A percentile compares a stretch with the other conserved stretches of the same genome.
These are phyloP conservation scores for Mythimna pallens DNA, from an alignment of 2,888 invertebrate genomes.

Conservation along the genomic window DNA sequence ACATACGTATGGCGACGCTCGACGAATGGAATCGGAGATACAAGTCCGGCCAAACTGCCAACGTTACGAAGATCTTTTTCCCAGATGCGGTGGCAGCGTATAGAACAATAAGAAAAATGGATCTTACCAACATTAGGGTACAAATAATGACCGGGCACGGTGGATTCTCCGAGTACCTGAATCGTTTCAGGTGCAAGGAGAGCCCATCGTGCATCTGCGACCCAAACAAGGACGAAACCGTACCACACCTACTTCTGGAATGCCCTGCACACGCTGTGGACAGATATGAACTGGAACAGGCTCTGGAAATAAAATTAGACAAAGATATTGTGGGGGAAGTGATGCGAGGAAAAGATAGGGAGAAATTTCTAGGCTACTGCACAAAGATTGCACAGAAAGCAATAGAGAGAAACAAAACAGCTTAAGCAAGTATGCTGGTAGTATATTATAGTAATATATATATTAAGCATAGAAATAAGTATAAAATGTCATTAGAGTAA, in stretches of 20 bases:
- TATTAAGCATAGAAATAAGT: too few relatives aligned
- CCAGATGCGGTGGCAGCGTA: background rate
- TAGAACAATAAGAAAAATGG: too few relatives aligned
- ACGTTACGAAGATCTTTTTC: background rate
- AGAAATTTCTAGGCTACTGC: background rate
- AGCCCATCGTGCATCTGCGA: background rate
- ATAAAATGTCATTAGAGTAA: too few relatives aligned
- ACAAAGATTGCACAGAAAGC: background rate
- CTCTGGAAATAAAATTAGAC: background rate
- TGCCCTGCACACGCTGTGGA: background rate
- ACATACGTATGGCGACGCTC: background rate
- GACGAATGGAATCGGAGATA: background rate
- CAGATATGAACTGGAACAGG: background rate
- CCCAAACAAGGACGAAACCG: background rate
- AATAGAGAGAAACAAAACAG: background rate
- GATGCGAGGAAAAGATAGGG: background rate
- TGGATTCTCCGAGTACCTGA: background rate
- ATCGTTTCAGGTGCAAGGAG: background rate
- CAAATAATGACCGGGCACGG: background rate
- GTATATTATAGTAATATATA: background rate
- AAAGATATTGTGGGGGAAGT: background rate
- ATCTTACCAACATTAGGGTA: background rate
- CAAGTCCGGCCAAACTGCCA: background rate
- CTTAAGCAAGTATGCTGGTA: background rate
- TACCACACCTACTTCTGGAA: background rate